Evolutionary conservation across 2,888 invertebrate species (phyloP).

Genomic region (Lasius platythorax): DNA sequence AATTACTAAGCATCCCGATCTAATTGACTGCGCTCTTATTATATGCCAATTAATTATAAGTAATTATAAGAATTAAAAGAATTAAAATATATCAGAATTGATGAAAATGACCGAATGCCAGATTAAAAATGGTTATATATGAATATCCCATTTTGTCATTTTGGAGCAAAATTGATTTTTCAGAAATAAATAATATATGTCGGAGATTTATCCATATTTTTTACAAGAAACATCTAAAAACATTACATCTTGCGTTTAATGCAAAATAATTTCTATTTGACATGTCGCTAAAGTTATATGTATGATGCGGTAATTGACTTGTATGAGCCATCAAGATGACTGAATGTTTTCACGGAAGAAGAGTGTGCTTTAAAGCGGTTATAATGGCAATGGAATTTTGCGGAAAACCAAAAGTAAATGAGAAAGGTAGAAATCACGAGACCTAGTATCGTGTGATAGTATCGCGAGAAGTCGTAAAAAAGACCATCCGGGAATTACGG

Average conservation of each 20-base stretch:
- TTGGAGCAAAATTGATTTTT: neutral
- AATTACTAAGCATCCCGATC: neutral
- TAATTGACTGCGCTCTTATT: neutral
- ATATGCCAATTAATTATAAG: neutral
- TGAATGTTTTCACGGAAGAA: constrained; percentile 46
- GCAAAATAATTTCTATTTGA: constrained; percentile 21
- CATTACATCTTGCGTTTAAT: neutral
- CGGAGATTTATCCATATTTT: neutral
- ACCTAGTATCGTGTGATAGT: constrained; percentile 28
- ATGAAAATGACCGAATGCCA: neutral
- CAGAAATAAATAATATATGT: neutral
- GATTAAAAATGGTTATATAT: neutral
- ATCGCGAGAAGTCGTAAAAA: constrained; percentile 66
- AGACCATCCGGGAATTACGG: constrained; percentile 55
- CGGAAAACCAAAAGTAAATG: constrained; percentile 36
- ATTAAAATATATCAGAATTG: neutral
- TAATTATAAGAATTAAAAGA: neutral
- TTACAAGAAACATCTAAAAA: neutral
- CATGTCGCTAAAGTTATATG: neutral
- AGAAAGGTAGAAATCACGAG: constrained; percentile 47
- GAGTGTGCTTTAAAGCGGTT: constrained; percentile 40
- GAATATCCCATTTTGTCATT: neutral
- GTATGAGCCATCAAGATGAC: constrained; percentile 3
- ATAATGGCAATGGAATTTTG: constrained; percentile 40
- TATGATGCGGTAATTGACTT: constrained; percentile 13